Conservation (phyloP, 2,113 vertebrate genomes). For the Rattus rattus region DNA sequence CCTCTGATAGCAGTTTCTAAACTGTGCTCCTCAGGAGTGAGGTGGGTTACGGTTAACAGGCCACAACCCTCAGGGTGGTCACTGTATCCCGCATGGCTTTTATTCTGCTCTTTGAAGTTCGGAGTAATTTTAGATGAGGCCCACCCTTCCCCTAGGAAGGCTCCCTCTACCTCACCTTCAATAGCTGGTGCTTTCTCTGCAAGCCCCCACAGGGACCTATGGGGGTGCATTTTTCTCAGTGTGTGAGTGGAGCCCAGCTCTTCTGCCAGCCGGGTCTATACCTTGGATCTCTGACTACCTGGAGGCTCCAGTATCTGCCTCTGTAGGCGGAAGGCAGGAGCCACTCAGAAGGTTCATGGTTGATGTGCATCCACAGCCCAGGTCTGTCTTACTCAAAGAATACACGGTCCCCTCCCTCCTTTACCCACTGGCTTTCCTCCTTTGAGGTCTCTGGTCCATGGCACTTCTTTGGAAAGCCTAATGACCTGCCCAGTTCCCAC, state of each 20-base stretch:
- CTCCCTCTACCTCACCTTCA: accelerated
- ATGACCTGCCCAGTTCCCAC: not conserved
- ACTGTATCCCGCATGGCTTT: accelerated
- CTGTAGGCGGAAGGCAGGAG: accelerated
- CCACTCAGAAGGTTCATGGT: not conserved
- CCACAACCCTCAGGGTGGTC: accelerated
- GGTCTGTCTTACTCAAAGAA: not conserved
- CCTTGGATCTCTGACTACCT: accelerated
- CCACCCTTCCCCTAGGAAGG: accelerated
- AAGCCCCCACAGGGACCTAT: accelerated
- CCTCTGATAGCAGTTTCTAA: not conserved
- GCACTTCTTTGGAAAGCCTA: not conserved
- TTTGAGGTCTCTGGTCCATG: not conserved
- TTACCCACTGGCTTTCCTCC: no score
- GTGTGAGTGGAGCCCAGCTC: not conserved
- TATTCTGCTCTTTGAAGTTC: not conserved
- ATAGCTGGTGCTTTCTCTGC: not conserved
- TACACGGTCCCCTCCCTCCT: accelerated
- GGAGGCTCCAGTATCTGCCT: not conserved
- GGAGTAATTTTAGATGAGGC: not conserved
- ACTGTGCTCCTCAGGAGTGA: not conserved
- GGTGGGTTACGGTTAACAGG: not conserved
- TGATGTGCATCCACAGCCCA: not conserved
- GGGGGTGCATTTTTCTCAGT: not conserved
- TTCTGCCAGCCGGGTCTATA: not conserved